Conservation (phyloP, 2,797 vertebrate species). For the Mus minutoides region DNA sequence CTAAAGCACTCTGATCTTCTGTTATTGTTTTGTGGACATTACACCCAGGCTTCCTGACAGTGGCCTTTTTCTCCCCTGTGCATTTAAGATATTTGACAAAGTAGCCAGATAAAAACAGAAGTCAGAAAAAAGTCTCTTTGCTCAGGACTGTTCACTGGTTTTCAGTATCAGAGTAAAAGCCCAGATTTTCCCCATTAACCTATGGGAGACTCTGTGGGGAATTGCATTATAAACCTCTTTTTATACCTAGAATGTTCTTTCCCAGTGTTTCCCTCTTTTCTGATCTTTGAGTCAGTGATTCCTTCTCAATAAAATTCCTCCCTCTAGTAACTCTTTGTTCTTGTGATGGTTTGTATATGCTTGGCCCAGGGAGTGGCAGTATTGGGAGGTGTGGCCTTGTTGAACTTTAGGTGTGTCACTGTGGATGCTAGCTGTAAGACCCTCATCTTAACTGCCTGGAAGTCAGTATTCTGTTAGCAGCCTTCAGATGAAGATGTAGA, state of each 20-base stretch:
- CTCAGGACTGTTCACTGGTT: background rate
- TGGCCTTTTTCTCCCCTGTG: background rate
- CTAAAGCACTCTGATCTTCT: background rate
- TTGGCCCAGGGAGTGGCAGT: background rate
- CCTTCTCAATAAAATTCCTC: background rate
- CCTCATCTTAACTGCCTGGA: background rate
- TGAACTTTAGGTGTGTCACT: background rate
- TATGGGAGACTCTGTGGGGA: background rate
- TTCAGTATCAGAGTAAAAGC: conserved; percentile 10
- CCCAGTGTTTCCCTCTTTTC: background rate
- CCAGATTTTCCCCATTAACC: background rate
- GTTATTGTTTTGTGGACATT: background rate
- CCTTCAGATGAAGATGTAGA: background rate
- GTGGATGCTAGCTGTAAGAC: background rate
- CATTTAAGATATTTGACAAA: background rate
- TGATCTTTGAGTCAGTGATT: background rate
- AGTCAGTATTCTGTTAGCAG: background rate
- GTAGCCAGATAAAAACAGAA: conserved; percentile 1
- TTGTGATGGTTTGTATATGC: background rate
- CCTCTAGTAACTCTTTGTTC: background rate
- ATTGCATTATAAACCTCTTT: background rate
- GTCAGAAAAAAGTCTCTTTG: background rate
- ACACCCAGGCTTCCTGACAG: background rate
- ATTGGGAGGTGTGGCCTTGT: background rate
- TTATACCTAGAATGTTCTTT: background rate